Base-by-base conservation (phyloP, 2,888 invertebrate genomes). In the Eristalis arbustorum region DNA sequence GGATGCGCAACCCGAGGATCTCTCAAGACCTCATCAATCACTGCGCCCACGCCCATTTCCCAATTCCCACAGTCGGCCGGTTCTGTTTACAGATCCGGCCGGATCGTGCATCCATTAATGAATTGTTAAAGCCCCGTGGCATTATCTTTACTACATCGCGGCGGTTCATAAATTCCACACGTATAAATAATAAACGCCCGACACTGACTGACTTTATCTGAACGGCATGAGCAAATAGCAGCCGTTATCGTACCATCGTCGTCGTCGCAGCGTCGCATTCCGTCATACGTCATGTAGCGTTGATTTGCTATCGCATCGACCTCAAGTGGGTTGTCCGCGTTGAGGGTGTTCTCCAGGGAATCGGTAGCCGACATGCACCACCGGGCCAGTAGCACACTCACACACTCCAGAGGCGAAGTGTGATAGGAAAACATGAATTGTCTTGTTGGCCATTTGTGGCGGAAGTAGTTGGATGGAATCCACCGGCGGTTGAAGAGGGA, bases 111-210 rank as follows among this genome's bases (percentile, higher is more conserved):
- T 28, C 14, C 37, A 49, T 56, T 69, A 77, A 69, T 69, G 64
- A 77, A 71, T 63, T 42, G 28, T 64, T 49, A 69, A 76, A 71
- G 63, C 40, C 64, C 22, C 68, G 68, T 63, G 77, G 6, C 37
- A 6, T 77, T 69, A 77, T 77, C 69, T 28, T 10, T 11, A 5
- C 62, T 28, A 13, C 31, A 57, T 28, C 63, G 37, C 34, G 63
- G 56, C 62, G 23, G 34, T 37, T 63, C 59, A 56, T 64, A 63
- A 64, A 69, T 57, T 42, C 34, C 11, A n/a, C 40, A 11, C 14
- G 56, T 18, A 49, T 68, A 56, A 56, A 68, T 68, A 57, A 57
- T 28, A 22, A 68, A 68, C 5, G n/a, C 61, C 1, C 10, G 61
- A 31, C 61, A 18, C 11, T 62, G 31, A 49, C 22, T n/a, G 25